A percentile compares a stretch with the other conserved stretches of the same genome.
These are phyloP conservation scores for Cebidichthys violaceus DNA, from an alignment of 2,113 vertebrate genomes.

Conservation along the genomic window DNA sequence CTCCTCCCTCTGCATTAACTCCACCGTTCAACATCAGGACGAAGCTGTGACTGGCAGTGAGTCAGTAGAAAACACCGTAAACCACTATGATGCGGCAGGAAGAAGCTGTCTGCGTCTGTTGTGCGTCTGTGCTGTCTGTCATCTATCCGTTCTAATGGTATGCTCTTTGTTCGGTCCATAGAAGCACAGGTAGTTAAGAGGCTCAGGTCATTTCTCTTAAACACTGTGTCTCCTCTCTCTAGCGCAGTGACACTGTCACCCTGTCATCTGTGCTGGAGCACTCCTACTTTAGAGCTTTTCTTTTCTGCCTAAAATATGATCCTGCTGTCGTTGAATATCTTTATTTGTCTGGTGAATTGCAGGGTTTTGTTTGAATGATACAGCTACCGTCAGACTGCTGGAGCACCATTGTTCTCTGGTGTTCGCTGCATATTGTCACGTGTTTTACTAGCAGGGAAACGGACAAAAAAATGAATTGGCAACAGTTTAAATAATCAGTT, in stretches of 20 bases:
- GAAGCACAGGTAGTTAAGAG: conserved; percentile 67
- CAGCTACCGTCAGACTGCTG: neutral
- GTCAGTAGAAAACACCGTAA: conserved; percentile 60
- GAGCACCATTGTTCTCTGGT: neutral
- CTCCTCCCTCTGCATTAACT: conserved; percentile 57
- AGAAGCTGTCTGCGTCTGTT: conserved; percentile 41
- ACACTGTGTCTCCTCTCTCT: conserved; percentile 32
- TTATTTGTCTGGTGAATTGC: conserved; percentile 30
- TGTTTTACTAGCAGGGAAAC: neutral
- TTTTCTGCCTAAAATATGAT: conserved; percentile 50
- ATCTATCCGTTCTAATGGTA: conserved; percentile 67
- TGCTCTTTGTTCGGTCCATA: conserved; percentile 44
- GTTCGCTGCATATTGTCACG: neutral
- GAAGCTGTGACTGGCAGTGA: conserved; percentile 33
- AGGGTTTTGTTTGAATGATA: conserved; percentile 39
- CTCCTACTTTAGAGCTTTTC: conserved; percentile 72
- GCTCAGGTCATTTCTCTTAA: conserved; percentile 66
- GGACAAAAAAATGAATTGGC: neutral
- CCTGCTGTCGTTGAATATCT: conserved; percentile 13
- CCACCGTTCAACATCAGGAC: conserved; percentile 49
- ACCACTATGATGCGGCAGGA: conserved; percentile 52
- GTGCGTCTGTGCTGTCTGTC: conserved; percentile 52
- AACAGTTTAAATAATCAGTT: neutral
- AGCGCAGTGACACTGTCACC: conserved; percentile 42
- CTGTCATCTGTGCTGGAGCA: conserved; percentile 68